Evolutionary conservation across 2,113 vertebrate genomes (phyloP).

Genomic region (Dipodomys ordii): DNA sequence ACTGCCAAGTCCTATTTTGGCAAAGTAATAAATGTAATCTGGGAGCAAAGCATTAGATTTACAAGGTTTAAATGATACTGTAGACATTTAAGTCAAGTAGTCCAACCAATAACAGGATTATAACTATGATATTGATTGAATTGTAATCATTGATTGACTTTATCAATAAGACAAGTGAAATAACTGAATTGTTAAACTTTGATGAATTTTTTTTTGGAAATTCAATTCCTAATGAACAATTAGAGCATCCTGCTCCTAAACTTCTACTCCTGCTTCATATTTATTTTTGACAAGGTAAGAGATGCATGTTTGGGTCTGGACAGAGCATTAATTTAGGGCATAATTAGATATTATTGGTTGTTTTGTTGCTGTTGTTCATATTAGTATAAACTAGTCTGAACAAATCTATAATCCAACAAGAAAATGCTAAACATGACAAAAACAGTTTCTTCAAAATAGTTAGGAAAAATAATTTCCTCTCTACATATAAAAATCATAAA

Average conservation of each 20-base stretch:
- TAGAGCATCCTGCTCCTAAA: not conserved
- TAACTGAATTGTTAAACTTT: constrained; percentile 41
- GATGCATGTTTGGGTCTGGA: not conserved
- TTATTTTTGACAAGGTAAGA: constrained; percentile 44
- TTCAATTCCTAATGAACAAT: not conserved
- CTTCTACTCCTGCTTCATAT: constrained; percentile 48
- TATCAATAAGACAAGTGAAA: constrained; percentile 43
- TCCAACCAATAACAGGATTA: not conserved
- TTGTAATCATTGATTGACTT: constrained; percentile 27
- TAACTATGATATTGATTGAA: not conserved
- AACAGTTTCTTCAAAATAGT: not conserved
- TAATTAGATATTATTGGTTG: not conserved
- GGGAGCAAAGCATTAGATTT: not conserved
- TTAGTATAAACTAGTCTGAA: not conserved
- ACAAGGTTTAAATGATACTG: not conserved
- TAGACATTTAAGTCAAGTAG: not conserved
- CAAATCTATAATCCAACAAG: not conserved
- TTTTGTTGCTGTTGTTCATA: not conserved
- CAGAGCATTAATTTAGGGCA: not conserved
- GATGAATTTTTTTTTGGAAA: constrained; percentile 22
- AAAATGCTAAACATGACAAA: not conserved
- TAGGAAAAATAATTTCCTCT: not conserved
- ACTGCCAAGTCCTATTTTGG: constrained; percentile 30
- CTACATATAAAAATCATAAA: not conserved
- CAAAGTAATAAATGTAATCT: constrained; percentile 7